phyloP scores from a whole-genome alignment of 2,888 invertebrate genomes.

The Aspidiotus rigidus region DNA sequence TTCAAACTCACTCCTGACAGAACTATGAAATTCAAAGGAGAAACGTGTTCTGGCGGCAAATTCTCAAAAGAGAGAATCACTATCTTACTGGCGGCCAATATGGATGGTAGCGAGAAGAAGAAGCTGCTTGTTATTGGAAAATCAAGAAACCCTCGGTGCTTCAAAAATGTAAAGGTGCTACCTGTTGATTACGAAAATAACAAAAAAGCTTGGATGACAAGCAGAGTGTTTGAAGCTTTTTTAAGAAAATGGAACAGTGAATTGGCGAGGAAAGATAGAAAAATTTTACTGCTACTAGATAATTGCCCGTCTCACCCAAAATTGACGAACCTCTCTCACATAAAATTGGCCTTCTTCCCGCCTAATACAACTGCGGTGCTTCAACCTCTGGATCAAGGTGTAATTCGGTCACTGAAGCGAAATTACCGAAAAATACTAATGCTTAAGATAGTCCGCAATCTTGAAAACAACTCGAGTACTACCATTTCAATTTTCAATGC shows the following conservation, averaged over 20 bases:
- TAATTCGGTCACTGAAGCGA: slow-evolving; percentile 22
- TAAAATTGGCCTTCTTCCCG: slow-evolving; percentile 21
- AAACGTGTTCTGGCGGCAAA: slow-evolving; percentile 41
- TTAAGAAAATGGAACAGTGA: slow-evolving; percentile 12
- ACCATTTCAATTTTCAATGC: slow-evolving; percentile 38
- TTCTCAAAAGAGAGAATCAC: slow-evolving; percentile 39
- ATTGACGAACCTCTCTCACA: slow-evolving; percentile 7
- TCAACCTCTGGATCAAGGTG: slow-evolving; percentile 28
- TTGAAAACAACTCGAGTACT: slow-evolving; percentile 21
- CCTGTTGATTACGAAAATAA: slow-evolving; percentile 40
- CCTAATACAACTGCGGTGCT: slow-evolving; percentile 26
- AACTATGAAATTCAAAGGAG: slow-evolving; percentile 39
- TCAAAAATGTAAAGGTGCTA: slow-evolving; percentile 37
- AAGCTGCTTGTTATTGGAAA: slow-evolving; percentile 41
- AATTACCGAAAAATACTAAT: slow-evolving; percentile 29
- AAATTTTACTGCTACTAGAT: slow-evolving; percentile 40
- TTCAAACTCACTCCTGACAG: slow-evolving; percentile 39
- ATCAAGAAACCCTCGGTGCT: slow-evolving; percentile 41
- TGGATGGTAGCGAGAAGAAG: slow-evolving; percentile 39
- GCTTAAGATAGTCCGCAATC: slow-evolving; percentile 19
- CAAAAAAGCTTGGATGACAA: slow-evolving; percentile 37
- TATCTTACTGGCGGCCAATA: slow-evolving; percentile 35
- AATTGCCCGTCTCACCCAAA: slow-evolving; percentile 40
- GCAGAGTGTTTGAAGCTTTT: slow-evolving; percentile 22
- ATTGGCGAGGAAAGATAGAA: slow-evolving; percentile 35